Conservation (phyloP, 2,113 vertebrate species). For the Aegotheles bennettii region DNA sequence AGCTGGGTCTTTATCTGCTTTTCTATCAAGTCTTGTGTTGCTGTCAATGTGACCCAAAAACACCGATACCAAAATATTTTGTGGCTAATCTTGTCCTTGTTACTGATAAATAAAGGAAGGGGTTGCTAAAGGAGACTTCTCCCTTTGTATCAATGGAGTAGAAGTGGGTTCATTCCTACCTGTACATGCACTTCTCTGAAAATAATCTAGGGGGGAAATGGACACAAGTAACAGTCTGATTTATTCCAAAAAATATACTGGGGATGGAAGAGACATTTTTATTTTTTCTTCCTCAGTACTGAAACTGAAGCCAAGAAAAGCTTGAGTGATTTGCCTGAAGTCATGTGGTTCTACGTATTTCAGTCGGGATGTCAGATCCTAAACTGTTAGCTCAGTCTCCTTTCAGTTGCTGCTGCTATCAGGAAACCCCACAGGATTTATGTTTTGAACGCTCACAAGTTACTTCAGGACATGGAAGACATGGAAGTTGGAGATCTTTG, state of each 20-base stretch:
- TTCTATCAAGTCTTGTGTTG: background rate
- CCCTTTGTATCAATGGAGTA: background rate
- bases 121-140: background rate
- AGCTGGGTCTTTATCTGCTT: background rate
- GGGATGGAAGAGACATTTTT: background rate
- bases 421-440: background rate
- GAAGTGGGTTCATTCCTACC: background rate
- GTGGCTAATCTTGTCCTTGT: background rate
- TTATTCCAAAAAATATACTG: background rate
- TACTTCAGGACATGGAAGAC: background rate
- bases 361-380: background rate
- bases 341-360: fast-evolving
- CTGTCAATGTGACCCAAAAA: background rate
- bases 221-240: background rate
- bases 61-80: background rate
- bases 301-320: background rate
- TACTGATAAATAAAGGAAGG: background rate
- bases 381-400: background rate
- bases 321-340: background rate
- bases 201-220: background rate
- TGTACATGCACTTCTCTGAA: background rate
- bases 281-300: background rate
- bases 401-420: background rate
- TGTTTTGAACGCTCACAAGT: background rate
- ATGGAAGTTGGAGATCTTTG: background rate